These are phyloP conservation scores for Aplochiton taeniatus DNA, from an alignment of 2,797 vertebrate species.

Conservation along the genomic window DNA sequence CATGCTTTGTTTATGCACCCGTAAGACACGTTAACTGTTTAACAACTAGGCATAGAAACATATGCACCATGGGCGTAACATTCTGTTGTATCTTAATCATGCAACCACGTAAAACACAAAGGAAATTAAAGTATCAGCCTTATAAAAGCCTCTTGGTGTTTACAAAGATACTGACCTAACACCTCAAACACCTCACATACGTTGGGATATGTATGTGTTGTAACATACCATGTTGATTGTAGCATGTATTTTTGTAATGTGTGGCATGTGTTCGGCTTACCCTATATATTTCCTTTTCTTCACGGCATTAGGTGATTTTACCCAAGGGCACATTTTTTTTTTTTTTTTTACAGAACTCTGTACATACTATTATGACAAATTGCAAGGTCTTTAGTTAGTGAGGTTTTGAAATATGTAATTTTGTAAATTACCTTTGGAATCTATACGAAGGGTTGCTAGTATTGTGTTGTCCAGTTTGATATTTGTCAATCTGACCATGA, in stretches of 20 bases:
- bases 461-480: constrained; percentile 71
- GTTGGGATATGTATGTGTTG: too few relatives aligned
- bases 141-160: too few relatives aligned
- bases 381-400: constrained; percentile 76
- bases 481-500: constrained; percentile 67
- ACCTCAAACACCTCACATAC: too few relatives aligned
- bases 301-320: constrained; percentile 28
- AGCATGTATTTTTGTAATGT: too few relatives aligned
- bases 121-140: too few relatives aligned
- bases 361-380: constrained; percentile 71
- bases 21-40: constrained; percentile 61
- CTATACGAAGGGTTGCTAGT: constrained; percentile 58
- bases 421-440: constrained; percentile 73
- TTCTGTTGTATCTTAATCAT: too few relatives aligned
- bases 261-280: too few relatives aligned
- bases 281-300: constrained; percentile 37
- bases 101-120: too few relatives aligned
- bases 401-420: constrained; percentile 60
- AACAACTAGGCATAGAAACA: constrained; percentile 21
- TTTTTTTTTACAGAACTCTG: constrained; percentile 57
- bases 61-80: too few relatives aligned
- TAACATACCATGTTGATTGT: too few relatives aligned
- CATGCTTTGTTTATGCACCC: constrained; percentile 69
- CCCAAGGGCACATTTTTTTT: constrained; percentile 66
- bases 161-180: too few relatives aligned